Evolutionary conservation across 2,797 vertebrate genomes (phyloP), one percentile per base, ranked within the genome.

Genomic region (Cottoperca gobio): DNA sequence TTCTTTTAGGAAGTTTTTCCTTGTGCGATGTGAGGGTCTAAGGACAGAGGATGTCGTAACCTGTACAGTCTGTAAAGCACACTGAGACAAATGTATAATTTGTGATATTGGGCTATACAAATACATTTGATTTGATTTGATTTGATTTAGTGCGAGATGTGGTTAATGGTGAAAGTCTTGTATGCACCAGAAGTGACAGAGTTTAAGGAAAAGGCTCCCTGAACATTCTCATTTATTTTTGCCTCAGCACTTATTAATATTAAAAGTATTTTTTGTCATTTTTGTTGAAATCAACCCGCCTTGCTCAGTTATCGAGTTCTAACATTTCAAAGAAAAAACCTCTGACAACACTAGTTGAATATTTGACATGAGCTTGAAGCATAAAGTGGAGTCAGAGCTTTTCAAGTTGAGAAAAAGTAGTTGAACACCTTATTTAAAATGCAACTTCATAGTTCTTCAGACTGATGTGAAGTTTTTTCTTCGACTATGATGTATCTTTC

Each of bases 291-390:
- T 42, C 9, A 24, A 16, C 3, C 11, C 33, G 28, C 28, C 6
- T 3, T 21, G 37, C 8, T 52, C 3, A 55, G 17, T 35, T 16
- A 10, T 31, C 0, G 0, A 57, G 19, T 45, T 68, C 14, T 2
- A 37, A 31, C 33, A 43, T 28, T 37, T 45, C 19, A 21, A 28
- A 48, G 40, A 58, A n/a, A n/a, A 28, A 2, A 42, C 4, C 21
- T 55, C 55, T 52, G 17, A 58, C 68, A 53, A 52, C 40, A 68
- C 4, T 14, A 59, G 31, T 13, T 69, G 31, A 37, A 46, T 73
- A 37, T 58, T 31, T 58, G 6, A 63, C 14, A 28, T 16, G 0
- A 49, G 21, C 13, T 43, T 24, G 10, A 53, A 68, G 17, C 49
- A 59, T 52, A 45, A 43, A 55, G 35, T 50, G 50, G 8, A 37